Base-by-base conservation (phyloP, 2,797 vertebrate genomes). In the Heliangelus exortis region DNA sequence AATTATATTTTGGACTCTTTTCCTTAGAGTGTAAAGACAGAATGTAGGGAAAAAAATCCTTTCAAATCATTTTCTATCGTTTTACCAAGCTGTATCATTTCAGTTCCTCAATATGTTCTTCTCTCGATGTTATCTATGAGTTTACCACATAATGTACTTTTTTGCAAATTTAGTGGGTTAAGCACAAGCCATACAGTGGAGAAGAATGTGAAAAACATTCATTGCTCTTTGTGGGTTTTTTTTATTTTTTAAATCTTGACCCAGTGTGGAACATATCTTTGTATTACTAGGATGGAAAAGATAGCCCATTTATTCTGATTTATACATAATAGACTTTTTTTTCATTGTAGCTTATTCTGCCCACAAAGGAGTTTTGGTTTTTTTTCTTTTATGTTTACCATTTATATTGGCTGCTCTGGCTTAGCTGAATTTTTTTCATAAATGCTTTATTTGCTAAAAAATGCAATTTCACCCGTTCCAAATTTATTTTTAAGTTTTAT, bases 371-470 rank as follows among this genome's bases (percentile, higher is more conserved):
- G 16, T 4, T 23, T 75, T 57, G 23, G 69, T 59, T 79, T 82
- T 4, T 23, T 75, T 57, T 21, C 74, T 59, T 79, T 85, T 65
- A n/a, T 2, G 0, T 63, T 81, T 80, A 84, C 6, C 22, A 28
- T 88, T 81, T 92, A 51, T 61, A 51, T 66, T 66, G 50, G 10
- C 55, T 87, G 20, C 14, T 86, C 45, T 58, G 66, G 36, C 51
- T 89, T 84, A 84, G 23, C 71, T 73, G 47, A 68, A 41, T 62
- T 90, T 61, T 45, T 57, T 93, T 81, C 72, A 50, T 72, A 89
- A 81, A 75, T 57, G 11, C 31, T 84, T 78, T 88, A 47, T 89
- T 90, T 94, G 51, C 55, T 87, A 66, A 94, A 87, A 82, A 63
- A 75, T 3, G 4, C 34, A 23, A 39, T 89, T 85, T 57, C 14